phyloP scores from a whole-genome alignment of 2,797 vertebrate species.

The Scleropages formosus region DNA sequence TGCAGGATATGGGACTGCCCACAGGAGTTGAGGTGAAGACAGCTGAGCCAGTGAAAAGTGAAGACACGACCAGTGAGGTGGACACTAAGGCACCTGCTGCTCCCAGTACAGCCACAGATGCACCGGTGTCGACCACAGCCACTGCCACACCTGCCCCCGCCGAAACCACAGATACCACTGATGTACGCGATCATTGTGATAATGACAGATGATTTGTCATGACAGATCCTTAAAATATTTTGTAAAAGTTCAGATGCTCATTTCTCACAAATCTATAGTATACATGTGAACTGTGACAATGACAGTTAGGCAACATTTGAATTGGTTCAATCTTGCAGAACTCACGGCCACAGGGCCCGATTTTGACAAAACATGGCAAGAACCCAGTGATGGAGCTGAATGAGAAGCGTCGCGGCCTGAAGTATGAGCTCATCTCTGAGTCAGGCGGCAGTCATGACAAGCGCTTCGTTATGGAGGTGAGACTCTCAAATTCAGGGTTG shows the following conservation, averaged over 20 bases:
- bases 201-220: not conserved
- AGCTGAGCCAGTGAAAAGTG: conserved; percentile 58
- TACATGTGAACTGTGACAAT: no score
- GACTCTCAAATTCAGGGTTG: no score
- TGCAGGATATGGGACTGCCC: conserved; percentile 88
- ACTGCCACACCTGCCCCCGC: conserved; percentile 42
- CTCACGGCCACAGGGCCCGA: conserved; percentile 80
- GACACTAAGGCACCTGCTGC: conserved; percentile 59
- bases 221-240: not conserved
- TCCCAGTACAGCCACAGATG: conserved; percentile 56
- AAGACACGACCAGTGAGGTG: conserved; percentile 62
- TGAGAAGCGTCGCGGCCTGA: conserved; percentile 89
- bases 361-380: conserved; percentile 93
- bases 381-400: conserved; percentile 98
- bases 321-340: conserved; percentile 55
- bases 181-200: conserved; percentile 29
- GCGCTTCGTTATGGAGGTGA: conserved; percentile 92
- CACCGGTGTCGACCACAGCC: conserved; percentile 46
- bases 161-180: conserved; percentile 59
- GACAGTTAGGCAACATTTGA: not conserved
- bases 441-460: conserved; percentile 91
- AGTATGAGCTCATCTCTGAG: conserved; percentile 89
- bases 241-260: not conserved
- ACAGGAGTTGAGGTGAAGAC: conserved; percentile 76
- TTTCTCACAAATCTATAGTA: no score